These are phyloP conservation scores for Corapipo altera DNA, from an alignment of 2,113 vertebrate genomes.

Conservation along the genomic window DNA sequence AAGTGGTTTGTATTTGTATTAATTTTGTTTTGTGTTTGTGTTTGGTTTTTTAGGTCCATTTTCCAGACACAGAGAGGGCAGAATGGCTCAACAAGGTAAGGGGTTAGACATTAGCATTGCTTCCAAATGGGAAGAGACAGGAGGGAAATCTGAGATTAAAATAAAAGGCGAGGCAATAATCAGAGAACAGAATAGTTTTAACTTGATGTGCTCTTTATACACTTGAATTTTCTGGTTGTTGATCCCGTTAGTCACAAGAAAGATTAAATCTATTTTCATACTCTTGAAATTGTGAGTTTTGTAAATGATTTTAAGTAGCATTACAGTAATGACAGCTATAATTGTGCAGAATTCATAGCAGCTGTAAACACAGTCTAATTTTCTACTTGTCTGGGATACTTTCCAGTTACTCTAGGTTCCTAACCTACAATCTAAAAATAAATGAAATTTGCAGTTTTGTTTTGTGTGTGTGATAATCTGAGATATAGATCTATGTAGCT, in stretches of 20 bases:
- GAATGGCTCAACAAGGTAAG: slow-evolving; percentile 98
- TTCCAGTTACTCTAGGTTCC: slow-evolving; percentile 5
- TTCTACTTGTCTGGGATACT: slow-evolving; percentile 14
- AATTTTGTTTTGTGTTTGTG: background rate
- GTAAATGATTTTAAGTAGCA: background rate
- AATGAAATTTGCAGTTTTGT: background rate
- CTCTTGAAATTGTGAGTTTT: background rate
- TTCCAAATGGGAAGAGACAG: background rate
- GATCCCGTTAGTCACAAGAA: background rate
- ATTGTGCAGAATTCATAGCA: slow-evolving; percentile 1
- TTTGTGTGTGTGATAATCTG: background rate
- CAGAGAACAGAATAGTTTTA: background rate
- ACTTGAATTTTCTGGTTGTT: background rate
- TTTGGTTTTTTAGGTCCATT: slow-evolving; percentile 84
- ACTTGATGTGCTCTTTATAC: background rate
- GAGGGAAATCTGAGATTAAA: background rate
- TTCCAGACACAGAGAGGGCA: slow-evolving; percentile 94
- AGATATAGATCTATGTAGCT: background rate
- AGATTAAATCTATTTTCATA: background rate
- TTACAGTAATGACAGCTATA: slow-evolving; percentile 11
- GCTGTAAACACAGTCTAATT: background rate
- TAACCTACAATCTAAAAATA: slow-evolving; percentile 29
- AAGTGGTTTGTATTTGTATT: background rate
- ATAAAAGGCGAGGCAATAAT: background rate
- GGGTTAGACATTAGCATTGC: background rate